Evolutionary conservation across 2,888 invertebrate genomes (phyloP), one percentile per base, ranked within the genome.

Genomic region (Drosophila longiperda): DNA sequence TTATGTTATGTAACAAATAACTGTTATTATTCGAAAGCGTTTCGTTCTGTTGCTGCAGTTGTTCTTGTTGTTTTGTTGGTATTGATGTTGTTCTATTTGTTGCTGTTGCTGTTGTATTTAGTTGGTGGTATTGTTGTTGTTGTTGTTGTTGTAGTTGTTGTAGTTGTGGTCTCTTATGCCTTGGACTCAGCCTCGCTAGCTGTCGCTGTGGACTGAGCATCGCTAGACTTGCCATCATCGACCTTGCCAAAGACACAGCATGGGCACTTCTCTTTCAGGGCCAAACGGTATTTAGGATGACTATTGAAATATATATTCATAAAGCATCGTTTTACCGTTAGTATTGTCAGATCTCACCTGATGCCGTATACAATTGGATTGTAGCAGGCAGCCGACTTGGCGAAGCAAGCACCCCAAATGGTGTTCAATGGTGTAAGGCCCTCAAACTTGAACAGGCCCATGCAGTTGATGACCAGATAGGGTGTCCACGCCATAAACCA

Each of bases 401-500:
- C 98, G 92, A 98, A 98, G 83, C 98, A 95, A 40, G 98, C 97
- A 61, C 97, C 97, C 97, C 97, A 97, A 93, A 97, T 97, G 64
- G 97, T 97, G 79, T 96, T 96, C 79, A 97, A 94, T 20, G 97
- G 97, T 79, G 95, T 96, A 84, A 97, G 95, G 54, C 95, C 95
- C 50, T 94, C 94, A 66, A 95, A 95, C 87, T 96, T 95, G 90
- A 97, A 97, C 65, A 97, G 95, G 50, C 97, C 97, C 74, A 96
- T 94, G 91, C 94, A 96, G 93, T 97, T 97, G 91, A 97, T 96
- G 62, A 97, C 95, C 79, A 97, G 93, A 91, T 98, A 98, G 11
- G 98, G 98, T 32, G 97, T 97, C 98, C 98, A 98, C 55, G 98
- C 97, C 94, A 97, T 95, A 94, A 98, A 96, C 97, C 98, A 98